phyloP scores from a whole-genome alignment of 2,113 vertebrate species.

The Oryzias melastigma region DNA sequence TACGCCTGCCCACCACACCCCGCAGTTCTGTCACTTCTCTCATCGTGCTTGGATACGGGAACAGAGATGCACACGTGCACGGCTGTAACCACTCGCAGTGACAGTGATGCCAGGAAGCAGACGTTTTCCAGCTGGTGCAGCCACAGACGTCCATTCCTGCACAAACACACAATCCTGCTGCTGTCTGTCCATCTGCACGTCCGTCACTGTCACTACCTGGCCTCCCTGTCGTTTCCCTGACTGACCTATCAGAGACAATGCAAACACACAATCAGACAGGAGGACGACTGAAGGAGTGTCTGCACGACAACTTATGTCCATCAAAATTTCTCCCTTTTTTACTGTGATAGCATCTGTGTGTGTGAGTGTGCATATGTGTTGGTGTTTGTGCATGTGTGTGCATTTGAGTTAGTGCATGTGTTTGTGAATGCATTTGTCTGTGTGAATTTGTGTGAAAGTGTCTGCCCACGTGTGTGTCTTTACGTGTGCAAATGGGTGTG shows the following conservation, averaged over 20 bases:
- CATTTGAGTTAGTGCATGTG: too few species aligned
- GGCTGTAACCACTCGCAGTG: conserved; percentile 36
- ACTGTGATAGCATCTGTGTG: conserved; percentile 1
- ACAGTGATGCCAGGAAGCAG: conserved; percentile 57
- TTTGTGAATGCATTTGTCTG: too few species aligned
- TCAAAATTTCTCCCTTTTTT: conserved; percentile 12
- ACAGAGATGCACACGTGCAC: conserved; percentile 9
- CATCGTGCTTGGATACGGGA: conserved; percentile 47
- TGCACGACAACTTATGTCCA: conserved; percentile 5
- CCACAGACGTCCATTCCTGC: conserved; percentile 51
- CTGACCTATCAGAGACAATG: conserved; percentile 20
- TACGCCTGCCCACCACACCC: conserved; percentile 29
- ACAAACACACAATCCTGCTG: conserved; percentile 21
- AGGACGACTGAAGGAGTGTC: conserved; percentile 5
- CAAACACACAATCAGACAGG: conserved; percentile 7
- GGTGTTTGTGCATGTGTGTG: neutral
- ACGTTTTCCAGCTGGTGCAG: conserved; percentile 64
- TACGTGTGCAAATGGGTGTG: too few species aligned
- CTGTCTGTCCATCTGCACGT: conserved; percentile 54
- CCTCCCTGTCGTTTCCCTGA: conserved; percentile 44
- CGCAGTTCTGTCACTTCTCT: conserved; percentile 41
- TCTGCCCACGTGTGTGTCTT: too few species aligned
- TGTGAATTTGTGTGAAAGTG: too few species aligned
- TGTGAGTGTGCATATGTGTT: neutral
- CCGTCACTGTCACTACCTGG: conserved; percentile 50